A percentile compares a stretch with the other conserved stretches of the same genome.
These are phyloP conservation scores for Sebastes taczanowskii DNA, from an alignment of 2,797 vertebrate genomes.

Conservation along the genomic window DNA sequence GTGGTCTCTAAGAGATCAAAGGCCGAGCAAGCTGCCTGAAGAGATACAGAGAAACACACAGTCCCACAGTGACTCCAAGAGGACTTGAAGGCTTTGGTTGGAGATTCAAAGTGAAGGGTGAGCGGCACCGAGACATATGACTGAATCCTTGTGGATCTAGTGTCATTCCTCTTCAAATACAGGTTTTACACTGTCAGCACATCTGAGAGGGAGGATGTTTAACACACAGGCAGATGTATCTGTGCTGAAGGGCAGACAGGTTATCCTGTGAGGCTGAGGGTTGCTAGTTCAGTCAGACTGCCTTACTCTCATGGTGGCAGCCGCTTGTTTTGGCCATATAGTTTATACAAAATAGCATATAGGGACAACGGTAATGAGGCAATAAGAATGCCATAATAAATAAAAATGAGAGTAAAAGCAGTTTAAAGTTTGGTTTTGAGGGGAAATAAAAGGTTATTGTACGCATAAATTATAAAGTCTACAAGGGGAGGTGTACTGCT, in stretches of 20 bases:
- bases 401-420: background rate
- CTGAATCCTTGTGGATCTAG: slow-evolving; percentile 40
- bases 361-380: background rate
- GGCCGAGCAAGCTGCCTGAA: slow-evolving; percentile 40
- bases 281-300: slow-evolving; percentile 1
- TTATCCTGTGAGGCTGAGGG: slow-evolving; percentile 25
- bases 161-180: slow-evolving; percentile 40
- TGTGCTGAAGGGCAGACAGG: slow-evolving; percentile 19
- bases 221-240: slow-evolving; percentile 31
- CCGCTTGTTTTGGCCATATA: background rate
- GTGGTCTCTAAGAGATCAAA: slow-evolving; percentile 58
- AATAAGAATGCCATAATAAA: slow-evolving; percentile 1
- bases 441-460: background rate
- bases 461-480: slow-evolving; percentile 13
- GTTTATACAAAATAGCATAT: background rate
- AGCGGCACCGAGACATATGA: slow-evolving; percentile 28
- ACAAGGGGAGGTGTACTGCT: slow-evolving; percentile 1
- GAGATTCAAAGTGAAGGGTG: slow-evolving; percentile 54
- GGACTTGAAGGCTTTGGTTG: slow-evolving; percentile 47
- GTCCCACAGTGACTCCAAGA: slow-evolving; percentile 33
- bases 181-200: slow-evolving; percentile 49
- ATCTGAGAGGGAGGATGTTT: slow-evolving; percentile 35
- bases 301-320: slow-evolving; percentile 12
- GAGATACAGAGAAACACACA: slow-evolving; percentile 42
- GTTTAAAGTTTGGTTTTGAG: background rate